These are phyloP conservation scores for Nycteola revayana DNA, from an alignment of 2,888 invertebrate species.

Conservation along the genomic window DNA sequence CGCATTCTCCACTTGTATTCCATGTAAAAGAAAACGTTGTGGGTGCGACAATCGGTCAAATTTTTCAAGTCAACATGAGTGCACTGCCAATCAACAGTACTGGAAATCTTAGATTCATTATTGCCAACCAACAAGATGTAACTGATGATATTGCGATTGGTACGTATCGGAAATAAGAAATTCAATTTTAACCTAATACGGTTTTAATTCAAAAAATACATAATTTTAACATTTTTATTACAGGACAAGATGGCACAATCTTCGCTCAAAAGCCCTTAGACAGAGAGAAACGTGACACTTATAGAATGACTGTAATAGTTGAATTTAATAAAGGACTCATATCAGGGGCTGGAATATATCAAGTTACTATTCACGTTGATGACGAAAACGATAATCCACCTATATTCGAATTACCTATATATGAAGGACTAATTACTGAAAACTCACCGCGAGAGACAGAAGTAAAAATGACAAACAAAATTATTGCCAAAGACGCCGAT, in stretches of 20 bases:
- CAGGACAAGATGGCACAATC: constrained; percentile 87
- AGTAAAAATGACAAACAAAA: constrained; percentile 85
- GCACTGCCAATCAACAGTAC: constrained; percentile 50
- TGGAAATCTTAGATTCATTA: constrained; percentile 85
- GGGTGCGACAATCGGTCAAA: constrained; percentile 87
- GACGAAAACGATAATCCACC: constrained; percentile 95
- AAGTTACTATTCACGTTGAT: constrained; percentile 89
- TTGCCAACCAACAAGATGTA: constrained; percentile 92
- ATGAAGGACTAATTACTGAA: constrained; percentile 90
- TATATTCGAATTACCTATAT: constrained; percentile 85
- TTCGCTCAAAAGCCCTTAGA: constrained; percentile 89
- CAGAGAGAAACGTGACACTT: constrained; percentile 87
- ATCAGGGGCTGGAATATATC: constrained; percentile 88
- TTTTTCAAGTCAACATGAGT: constrained; percentile 82
- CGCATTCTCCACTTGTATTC: constrained; percentile 87
- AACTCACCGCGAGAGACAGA: constrained; percentile 87
- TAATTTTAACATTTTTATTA: constrained; percentile 19
- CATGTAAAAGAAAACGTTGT: constrained; percentile 89
- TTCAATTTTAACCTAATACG: too few relatives aligned
- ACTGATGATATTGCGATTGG: constrained; percentile 85
- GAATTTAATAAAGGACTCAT: constrained; percentile 87
- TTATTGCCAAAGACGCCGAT: constrained; percentile 88
- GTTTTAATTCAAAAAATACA: too few relatives aligned
- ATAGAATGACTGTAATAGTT: constrained; percentile 90
- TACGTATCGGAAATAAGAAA: neutral